Evolutionary conservation across 2,797 vertebrate species (phyloP).

Genomic region (Xerus rutilus): DNA sequence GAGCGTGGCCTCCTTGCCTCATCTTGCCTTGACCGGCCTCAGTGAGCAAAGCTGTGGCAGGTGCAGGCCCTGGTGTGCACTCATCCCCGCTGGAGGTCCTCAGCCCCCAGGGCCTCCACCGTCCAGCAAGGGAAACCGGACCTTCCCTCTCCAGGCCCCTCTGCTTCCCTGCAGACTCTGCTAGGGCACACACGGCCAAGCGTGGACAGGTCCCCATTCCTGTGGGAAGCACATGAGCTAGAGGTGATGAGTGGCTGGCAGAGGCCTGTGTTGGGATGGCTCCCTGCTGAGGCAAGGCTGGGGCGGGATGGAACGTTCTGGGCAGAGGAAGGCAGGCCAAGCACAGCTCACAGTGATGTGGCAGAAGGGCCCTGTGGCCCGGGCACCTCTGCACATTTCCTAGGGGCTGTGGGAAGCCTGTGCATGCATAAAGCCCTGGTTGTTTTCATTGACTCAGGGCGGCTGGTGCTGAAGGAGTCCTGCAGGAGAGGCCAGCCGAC

Average conservation of each 20-base stretch:
- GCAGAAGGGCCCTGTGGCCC: no score
- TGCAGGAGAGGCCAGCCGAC: neutral
- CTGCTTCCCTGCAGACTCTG: neutral
- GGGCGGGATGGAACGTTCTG: no score
- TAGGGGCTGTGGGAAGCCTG: no score
- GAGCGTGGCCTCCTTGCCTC: no score
- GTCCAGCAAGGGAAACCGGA: fast-evolving
- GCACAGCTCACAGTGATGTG: no score
- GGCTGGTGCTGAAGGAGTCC: neutral
- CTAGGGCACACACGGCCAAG: fast-evolving
- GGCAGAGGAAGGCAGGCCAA: no score
- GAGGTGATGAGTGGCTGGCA: no score
- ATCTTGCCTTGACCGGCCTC: no score
- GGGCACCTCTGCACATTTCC: no score
- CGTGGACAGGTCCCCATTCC: neutral
- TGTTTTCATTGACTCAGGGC: no score
- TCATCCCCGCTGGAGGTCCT: neutral
- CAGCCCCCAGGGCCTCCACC: no score
- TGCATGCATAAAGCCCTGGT: fast-evolving
- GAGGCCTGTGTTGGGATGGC: neutral
- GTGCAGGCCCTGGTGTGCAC: neutral
- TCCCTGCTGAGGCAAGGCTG: no score
- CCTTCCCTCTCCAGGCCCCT: neutral
- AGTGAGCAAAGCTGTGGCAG: neutral
- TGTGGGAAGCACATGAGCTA: fast-evolving